These are phyloP conservation scores for Cinara cedri DNA, from an alignment of 2,888 invertebrate species.

Conservation along the genomic window DNA sequence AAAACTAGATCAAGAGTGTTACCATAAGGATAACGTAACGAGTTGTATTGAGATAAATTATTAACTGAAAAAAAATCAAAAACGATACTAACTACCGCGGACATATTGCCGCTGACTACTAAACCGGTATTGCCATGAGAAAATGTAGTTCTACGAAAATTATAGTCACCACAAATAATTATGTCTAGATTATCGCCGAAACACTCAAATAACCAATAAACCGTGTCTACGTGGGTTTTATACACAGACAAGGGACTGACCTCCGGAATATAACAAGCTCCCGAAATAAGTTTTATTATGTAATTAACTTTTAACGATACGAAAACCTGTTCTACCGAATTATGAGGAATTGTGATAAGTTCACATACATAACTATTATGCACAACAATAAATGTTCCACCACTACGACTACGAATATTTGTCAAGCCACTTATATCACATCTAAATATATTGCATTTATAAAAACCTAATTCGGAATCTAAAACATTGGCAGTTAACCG, in stretches of 20 bases:
- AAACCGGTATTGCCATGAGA: slow-evolving; percentile 12
- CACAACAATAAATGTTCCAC: background rate
- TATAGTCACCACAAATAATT: slow-evolving; percentile 1
- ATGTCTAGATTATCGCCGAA: slow-evolving; percentile 11
- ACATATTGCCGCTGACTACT: background rate
- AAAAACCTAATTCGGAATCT: no score
- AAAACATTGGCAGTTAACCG: background rate
- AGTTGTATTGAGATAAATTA: slow-evolving; percentile 5
- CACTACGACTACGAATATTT: background rate
- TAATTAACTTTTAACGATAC: background rate
- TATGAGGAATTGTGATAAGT: background rate
- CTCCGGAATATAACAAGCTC: slow-evolving; percentile 15
- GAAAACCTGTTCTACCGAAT: no score
- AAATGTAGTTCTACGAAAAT: slow-evolving; percentile 22
- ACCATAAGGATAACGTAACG: background rate
- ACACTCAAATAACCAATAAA: slow-evolving; percentile 15
- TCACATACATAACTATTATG: background rate
- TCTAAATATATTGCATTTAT: no score
- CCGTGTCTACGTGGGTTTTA: slow-evolving; percentile 7
- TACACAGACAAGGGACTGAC: slow-evolving; percentile 5
- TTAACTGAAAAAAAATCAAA: slow-evolving; percentile 12
- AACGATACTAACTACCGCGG: background rate
- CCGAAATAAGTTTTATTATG: background rate
- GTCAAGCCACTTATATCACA: background rate
- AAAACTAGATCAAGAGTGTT: no score